A percentile compares a stretch with the other conserved stretches of the same genome.
Evolutionary conservation across 64 coral and sea anemone species (phyloP).

Genomic region (Actinia equina): DNA sequence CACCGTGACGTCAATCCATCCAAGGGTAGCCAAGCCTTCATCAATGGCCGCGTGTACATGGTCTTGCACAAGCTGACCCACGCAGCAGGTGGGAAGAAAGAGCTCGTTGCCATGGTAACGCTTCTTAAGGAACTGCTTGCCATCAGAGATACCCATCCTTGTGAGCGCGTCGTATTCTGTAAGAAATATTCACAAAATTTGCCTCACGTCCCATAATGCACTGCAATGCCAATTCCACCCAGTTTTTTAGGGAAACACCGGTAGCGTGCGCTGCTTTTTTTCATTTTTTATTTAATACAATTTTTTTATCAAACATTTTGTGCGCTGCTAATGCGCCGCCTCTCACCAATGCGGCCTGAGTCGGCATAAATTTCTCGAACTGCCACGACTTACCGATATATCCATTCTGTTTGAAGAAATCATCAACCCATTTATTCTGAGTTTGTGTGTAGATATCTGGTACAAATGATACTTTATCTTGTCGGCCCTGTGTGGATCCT

Average conservation of each 20-base stretch:
- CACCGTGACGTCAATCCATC: conserved; percentile 65
- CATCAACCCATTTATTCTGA: conserved; percentile 92
- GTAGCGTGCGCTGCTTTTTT: no score
- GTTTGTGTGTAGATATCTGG: conserved; percentile 90
- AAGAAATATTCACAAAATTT: neutral
- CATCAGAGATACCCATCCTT: conserved; percentile 93
- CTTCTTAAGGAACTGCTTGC: conserved; percentile 80
- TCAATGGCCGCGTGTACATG: conserved; percentile 74
- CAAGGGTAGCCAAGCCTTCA: conserved; percentile 63
- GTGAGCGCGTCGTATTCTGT: conserved; percentile 86
- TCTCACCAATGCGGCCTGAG: no score
- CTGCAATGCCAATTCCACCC: no score
- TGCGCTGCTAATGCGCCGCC: no score
- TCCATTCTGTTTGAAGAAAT: conserved; percentile 96
- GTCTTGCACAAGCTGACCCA: conserved; percentile 72
- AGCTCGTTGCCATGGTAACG: conserved; percentile 54
- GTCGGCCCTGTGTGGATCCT: conserved; percentile 79
- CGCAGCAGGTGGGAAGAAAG: conserved; percentile 89
- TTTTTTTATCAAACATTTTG: no score
- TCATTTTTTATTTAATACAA: no score
- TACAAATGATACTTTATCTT: conserved; percentile 88
- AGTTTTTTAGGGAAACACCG: no score
- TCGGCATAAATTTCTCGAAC: no score
- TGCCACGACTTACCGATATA: conserved; percentile 84
- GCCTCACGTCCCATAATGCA: no score